phyloP scores from a whole-genome alignment of 2,888 invertebrate genomes.

The Periphyllus acericola region DNA sequence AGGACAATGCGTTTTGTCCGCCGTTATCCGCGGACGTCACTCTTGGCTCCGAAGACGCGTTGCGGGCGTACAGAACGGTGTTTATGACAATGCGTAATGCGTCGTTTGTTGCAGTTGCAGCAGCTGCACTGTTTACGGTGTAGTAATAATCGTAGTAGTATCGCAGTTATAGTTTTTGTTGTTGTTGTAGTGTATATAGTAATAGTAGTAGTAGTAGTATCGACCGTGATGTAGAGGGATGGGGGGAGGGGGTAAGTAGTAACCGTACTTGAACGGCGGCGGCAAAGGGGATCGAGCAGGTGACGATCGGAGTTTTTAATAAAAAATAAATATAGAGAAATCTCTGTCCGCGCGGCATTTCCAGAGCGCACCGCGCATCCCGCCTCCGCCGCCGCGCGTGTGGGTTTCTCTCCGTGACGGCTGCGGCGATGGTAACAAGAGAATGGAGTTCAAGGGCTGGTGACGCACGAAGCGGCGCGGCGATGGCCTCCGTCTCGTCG shows the following conservation, averaged over 20 bases:
- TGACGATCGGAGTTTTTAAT: background rate
- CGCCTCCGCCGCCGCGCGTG: background rate
- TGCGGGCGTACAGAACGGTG: background rate
- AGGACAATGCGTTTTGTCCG: background rate
- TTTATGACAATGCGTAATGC: background rate
- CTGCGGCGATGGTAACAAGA: slow-evolving; percentile 19
- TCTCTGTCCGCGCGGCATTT: background rate
- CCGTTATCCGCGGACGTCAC: background rate
- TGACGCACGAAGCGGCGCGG: slow-evolving; percentile 46
- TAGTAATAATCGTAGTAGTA: background rate
- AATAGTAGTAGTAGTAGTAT: background rate
- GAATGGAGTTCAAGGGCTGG: slow-evolving; percentile 59
- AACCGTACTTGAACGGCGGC: background rate
- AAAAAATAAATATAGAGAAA: background rate
- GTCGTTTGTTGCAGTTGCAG: background rate
- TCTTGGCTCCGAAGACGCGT: background rate
- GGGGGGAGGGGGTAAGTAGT: background rate
- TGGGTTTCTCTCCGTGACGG: background rate
- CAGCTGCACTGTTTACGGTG: background rate
- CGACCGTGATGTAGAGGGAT: too few relatives aligned
- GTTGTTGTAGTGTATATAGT: background rate
- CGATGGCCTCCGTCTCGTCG: background rate
- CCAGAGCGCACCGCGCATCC: background rate
- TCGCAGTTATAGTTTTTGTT: too few relatives aligned
- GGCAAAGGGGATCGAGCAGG: background rate